phyloP scores from a whole-genome alignment of 1,140 invertebrate genomes.

The Phenacoccus solenopsis region DNA sequence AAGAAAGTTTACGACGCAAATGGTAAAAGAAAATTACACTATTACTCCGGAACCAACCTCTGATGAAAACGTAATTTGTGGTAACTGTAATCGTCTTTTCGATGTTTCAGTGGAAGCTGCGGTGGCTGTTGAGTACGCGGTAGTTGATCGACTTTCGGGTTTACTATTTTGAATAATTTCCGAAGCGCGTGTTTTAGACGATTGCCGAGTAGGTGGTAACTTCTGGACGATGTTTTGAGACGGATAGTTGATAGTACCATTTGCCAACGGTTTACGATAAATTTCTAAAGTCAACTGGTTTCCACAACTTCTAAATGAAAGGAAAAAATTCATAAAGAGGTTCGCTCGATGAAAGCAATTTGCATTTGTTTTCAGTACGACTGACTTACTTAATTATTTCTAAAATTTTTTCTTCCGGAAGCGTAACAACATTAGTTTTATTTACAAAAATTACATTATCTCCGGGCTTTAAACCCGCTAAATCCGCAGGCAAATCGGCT shows the following conservation, averaged over 20 bases:
- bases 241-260: not conserved
- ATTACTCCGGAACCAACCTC: conserved; percentile 61
- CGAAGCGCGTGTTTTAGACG: conserved; percentile 33
- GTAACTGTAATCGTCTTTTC: conserved; percentile 49
- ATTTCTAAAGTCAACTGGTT: conserved; percentile 53
- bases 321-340: too few relatives aligned
- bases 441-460: conserved; percentile 80
- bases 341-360: too few relatives aligned
- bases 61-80: conserved; percentile 67
- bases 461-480: conserved; percentile 61
- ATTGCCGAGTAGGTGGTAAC: not conserved
- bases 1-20: not conserved
- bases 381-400: conserved; percentile 61
- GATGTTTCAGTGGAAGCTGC: conserved; percentile 10
- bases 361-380: too few relatives aligned
- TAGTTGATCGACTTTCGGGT: not conserved
- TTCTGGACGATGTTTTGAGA: not conserved
- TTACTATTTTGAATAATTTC: not conserved
- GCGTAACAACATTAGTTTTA: conserved; percentile 69
- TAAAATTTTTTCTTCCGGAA: conserved; percentile 62
- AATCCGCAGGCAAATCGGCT: conserved; percentile 61
- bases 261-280: conserved; percentile 11
- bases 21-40: conserved; percentile 27
- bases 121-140: conserved; percentile 29
- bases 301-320: conserved; percentile 44